Evolutionary conservation across 2,888 invertebrate genomes (phyloP).

Genomic region (Conchocele bisecta): DNA sequence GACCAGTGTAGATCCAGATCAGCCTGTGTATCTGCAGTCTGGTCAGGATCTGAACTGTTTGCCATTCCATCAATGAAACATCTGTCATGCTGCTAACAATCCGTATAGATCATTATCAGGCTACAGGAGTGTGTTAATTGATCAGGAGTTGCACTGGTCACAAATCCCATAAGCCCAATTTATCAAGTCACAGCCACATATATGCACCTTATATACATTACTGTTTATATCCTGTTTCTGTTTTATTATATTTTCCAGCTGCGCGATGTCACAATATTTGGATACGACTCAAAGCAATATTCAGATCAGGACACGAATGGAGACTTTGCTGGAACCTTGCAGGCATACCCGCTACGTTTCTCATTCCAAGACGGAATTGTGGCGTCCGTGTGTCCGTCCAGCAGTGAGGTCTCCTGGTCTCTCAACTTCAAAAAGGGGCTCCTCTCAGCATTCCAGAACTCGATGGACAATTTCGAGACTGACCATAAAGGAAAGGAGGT

Average conservation of each 20-base stretch:
- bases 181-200: too few relatives aligned
- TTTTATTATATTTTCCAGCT: slow-evolving; percentile 47
- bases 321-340: slow-evolving; percentile 84
- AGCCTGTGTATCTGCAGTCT: too few relatives aligned
- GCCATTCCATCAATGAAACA: too few relatives aligned
- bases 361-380: slow-evolving; percentile 91
- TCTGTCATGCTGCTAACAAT: too few relatives aligned
- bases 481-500: slow-evolving; percentile 69
- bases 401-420: slow-evolving; percentile 91
- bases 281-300: slow-evolving; percentile 56
- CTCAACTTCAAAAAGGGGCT: slow-evolving; percentile 96
- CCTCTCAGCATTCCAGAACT: slow-evolving; percentile 93
- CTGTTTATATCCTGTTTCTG: neutral
- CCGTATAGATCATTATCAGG: too few relatives aligned
- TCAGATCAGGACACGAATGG: slow-evolving; percentile 33
- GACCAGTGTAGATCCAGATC: too few relatives aligned
- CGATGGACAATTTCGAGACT: slow-evolving; percentile 92
- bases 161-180: too few relatives aligned
- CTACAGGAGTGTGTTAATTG: too few relatives aligned
- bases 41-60: too few relatives aligned
- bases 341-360: slow-evolving; percentile 89
- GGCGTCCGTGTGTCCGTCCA: slow-evolving; percentile 90
- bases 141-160: too few relatives aligned
- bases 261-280: slow-evolving; percentile 52
- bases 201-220: neutral